Base-by-base conservation (phyloP, 2,888 invertebrate genomes). In the Hypercompe scribonia region DNA sequence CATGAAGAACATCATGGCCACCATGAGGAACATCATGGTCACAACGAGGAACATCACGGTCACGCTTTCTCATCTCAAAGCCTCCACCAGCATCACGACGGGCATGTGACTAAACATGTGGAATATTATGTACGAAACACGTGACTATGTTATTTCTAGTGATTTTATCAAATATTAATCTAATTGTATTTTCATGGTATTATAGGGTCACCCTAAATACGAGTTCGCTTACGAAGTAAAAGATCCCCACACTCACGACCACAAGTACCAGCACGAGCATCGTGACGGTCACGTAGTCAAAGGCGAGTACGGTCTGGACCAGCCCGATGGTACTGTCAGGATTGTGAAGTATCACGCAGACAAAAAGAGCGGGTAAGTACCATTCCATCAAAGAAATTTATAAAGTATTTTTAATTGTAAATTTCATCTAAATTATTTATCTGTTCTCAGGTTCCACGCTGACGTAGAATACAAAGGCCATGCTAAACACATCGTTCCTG, bases 211-310 rank as follows among this genome's bases (percentile, higher is more conserved):
- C 71, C 89, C 90, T 2, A 90, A 90, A 70, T 90, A 90, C 76
- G 88, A 89, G 70, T 95, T 93, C 86, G 91, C 90, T 79, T 96
- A 96, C 82, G 92, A 93, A 71, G 95, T 96, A 42, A 87, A 91
- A 71, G 95, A 96, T 80, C 90, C 90, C 24, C 93, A 95, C 85
- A 96, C 96, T 68, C 93, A 94, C 31, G 96, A 96, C 88, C 86
- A 90, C 84, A 95, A 95, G 88, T 84, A 86, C 76, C 94, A 94
- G 87, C 90, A 92, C 66, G 96, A 96, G 86, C 88, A 90, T 80
- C 87, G 81, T 64, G 80, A 86, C 39, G 86, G 87, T 36, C 82
- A 86, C 71, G 78, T 71, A n/a, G 78, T 82, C 0, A 79, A 83
- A 74, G 84, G 84, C 68, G 75, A 64, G 39, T 83, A 82, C 76